Evolutionary conservation across 2,113 vertebrate genomes (phyloP).

Genomic region (Desmodus rotundus): DNA sequence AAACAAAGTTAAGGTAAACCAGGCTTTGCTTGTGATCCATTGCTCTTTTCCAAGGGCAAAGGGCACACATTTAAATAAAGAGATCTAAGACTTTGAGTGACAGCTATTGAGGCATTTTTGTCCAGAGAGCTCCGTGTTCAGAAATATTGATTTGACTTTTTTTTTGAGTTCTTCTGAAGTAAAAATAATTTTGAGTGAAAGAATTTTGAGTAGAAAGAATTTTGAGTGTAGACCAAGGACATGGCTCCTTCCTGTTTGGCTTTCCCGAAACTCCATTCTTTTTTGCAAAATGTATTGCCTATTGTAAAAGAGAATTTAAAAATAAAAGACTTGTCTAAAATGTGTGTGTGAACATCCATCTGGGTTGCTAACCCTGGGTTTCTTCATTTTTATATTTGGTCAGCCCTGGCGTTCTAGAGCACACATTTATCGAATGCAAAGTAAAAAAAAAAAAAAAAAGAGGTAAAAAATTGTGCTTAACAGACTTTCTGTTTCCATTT

Average conservation of each 20-base stretch:
- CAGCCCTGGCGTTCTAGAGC: background rate
- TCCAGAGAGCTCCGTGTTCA: background rate
- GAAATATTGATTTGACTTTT: constrained; percentile 3
- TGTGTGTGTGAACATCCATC: background rate
- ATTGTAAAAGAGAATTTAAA: background rate
- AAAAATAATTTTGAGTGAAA: background rate
- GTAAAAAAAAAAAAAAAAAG: background rate
- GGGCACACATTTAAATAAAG: background rate
- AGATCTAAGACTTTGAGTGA: background rate
- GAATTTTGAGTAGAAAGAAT: background rate
- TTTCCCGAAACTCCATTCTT: background rate
- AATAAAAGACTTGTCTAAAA: background rate
- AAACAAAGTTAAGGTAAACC: background rate
- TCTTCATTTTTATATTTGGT: background rate
- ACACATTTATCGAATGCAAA: background rate
- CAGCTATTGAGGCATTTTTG: background rate
- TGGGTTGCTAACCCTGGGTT: background rate
- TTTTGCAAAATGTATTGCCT: background rate
- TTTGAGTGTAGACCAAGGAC: background rate
- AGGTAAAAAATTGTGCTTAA: background rate
- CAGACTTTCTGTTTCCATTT: background rate
- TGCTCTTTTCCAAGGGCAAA: background rate
- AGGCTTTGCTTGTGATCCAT: background rate
- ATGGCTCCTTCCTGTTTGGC: background rate
- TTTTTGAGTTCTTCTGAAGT: background rate